Evolutionary conservation across 2,797 vertebrate genomes (phyloP), one percentile per base, ranked within the genome.

Genomic region (Coluber constrictor): DNA sequence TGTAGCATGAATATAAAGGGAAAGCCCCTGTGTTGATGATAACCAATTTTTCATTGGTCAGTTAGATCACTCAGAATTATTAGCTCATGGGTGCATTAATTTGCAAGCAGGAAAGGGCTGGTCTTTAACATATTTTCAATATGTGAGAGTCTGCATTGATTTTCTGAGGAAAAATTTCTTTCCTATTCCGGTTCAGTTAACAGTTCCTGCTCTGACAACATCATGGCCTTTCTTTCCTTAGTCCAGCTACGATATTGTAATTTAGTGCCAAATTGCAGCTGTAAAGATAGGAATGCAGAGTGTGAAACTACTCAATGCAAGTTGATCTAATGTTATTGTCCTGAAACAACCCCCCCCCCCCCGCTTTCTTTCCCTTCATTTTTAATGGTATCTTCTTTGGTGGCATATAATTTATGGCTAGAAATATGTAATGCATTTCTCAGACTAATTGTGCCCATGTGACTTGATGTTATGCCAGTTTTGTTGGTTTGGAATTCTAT

Each of bases 281-380:
- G 55, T 91, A 61, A 87, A 88, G 86, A 57, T 91, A 94, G 92
- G 92, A 94, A 92, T 91, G 0, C 37, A 90, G 88, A 47, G 25
- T 92, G 93, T 93, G 70, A n/a, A 43, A 2, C 3, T 93, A 90
- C 1, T 15, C 92, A 88, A n/a, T 90, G 86, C 60, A 91, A 8
- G 93, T 94, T 59, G 20, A 90, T 79, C 54, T 70, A 79, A 1
- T 83, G 32, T 89, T 92, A 0, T 83, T 93, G 13, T 90, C 92
- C 51, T 94, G 55, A 92, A 94, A 93, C 87, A 25, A 59, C 87
- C 87, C 70, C 60, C 16, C n/a, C 88, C 37, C 37, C 37, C 37
- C 37, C 37, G n/a, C 37, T 37, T 94, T 88, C 0, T 32, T 91
- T 23, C 61, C 74, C 32, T 13, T 55, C 13, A 89, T 10, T 16